Percentiles rank a stretch among this genome's conserved stretches.
phyloP scores from a whole-genome alignment of 2,113 vertebrate species.

The cattle (Bos taurus) region DNA sequence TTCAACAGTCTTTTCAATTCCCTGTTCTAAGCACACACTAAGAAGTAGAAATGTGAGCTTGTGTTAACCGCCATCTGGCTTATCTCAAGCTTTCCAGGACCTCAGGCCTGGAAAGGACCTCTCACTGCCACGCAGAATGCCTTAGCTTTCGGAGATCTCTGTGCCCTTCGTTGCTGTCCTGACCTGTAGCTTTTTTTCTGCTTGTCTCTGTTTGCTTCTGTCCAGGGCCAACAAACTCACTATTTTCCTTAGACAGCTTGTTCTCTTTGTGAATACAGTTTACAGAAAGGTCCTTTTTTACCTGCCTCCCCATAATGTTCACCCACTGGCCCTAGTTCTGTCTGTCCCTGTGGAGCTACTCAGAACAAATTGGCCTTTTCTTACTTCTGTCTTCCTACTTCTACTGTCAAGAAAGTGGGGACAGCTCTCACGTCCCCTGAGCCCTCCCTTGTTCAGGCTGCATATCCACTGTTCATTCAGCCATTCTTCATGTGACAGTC shows the following conservation, averaged over 20 bases:
- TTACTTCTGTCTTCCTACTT: background rate
- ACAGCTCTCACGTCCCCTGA: fast-evolving
- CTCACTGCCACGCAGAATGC: background rate
- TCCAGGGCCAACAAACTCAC: background rate
- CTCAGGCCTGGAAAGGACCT: background rate
- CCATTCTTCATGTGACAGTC: background rate
- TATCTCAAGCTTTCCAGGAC: background rate
- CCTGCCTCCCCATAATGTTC: background rate
- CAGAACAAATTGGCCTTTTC: background rate
- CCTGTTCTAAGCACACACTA: background rate
- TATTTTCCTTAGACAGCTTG: background rate
- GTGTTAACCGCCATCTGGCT: background rate
- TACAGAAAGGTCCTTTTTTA: background rate
- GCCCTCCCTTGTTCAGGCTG: background rate
- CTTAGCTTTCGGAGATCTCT: background rate
- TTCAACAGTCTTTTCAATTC: background rate
- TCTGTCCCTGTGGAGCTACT: background rate
- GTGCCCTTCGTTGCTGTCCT: background rate
- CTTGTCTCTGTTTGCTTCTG: background rate
- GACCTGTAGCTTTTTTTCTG: background rate
- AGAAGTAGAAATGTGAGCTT: background rate
- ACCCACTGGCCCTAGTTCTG: background rate
- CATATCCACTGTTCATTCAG: background rate
- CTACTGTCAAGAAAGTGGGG: background rate
- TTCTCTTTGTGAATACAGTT: background rate